Base-by-base conservation (phyloP, 2,888 invertebrate genomes). In the Macrosoma leucophasiata region DNA sequence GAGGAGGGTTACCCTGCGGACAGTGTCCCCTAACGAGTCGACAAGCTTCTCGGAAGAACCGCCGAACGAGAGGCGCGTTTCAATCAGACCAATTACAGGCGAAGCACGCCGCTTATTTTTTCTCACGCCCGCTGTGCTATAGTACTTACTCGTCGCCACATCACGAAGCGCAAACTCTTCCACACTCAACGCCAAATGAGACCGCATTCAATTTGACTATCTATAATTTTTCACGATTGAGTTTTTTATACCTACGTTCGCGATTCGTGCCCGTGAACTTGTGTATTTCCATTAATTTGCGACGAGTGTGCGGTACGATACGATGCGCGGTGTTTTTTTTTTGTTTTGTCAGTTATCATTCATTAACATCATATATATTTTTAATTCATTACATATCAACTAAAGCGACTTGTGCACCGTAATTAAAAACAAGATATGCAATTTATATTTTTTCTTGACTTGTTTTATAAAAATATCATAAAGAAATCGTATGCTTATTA, bases 81-180 rank as follows among this genome's bases (percentile, higher is more conserved):
- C 79, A 81, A 84, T 82, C 77, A 77, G 69, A 63, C 81, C 81
- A 79, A 82, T 82, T 82, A 82, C 76, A 71, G 72, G 38, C 62
- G 58, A 61, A 63, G 60, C 70, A 61, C 54, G 46, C 68, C 63
- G 55, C 64, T 61, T 66, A 63, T 69, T 69, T 72, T 76, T 77
- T 75, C 74, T 70, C 76, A 74, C 49, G 49, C 39, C 39, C 39
- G 42, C 54, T 55, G 54, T 48, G 50, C 45, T n/a, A n/a, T n/a
- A n/a, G n/a, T n/a, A n/a, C n/a, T n/a, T n/a, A n/a, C n/a, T 30
- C 31, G 36, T 28, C 33, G 45, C 46, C 49, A 46, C 52, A 50
- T 48, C 59, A 46, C 41, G 28, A 27, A 36, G 29, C 36, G 36
- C 33, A 15, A 41, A 28, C 42, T 42, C 36, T 29, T 37, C 36